Evolutionary conservation across 1,140 invertebrate species (phyloP), one percentile per base, ranked within the genome.

Genomic region (Caenorhabditis inopinata): DNA sequence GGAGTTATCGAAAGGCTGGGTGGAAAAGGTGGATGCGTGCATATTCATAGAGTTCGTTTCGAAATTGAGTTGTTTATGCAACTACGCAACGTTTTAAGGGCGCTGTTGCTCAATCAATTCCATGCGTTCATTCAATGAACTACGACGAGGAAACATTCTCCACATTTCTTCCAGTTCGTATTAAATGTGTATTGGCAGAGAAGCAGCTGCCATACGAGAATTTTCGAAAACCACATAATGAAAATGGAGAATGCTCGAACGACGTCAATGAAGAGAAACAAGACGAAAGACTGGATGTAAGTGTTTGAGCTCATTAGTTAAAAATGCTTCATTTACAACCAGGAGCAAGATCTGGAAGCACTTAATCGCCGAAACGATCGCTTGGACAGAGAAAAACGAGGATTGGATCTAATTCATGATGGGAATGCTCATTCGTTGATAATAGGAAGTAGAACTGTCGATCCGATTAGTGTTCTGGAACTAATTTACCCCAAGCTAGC

Each of bases 121-220:
- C 78, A 0, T 79, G 78, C 27, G 48, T 79, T 32, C 73, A 74
- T 74, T 47, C 78, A 1, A 79, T 79, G 78, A 79, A 79, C 23
- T 79, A 58, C 38, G 35, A 74, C 21, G 78, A 79, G 3, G 12
- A 5, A 18, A 68, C 58, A 14, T 21, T 38, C 2, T 68, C 58
- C 11, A 58, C 73, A 5, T 53, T 58, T 21, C 48, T 79, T 38
- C 78, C 78, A 16, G 62, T 79, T 47, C 25, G 73, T 2, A 79
- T 79, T 7, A 53, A 35, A 42, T 49, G 46, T 14, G 5, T 79
- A 11, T 16, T 79, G n/a, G 32, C 58, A 16, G 58, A 18, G 9
- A 68, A 38, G 9, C 58, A 68, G n/a, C n/a, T 68, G n/a, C 58
- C 58, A 7, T 68, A 68, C 21, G 58, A 68, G 9, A 68, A n/a